Conservation (phyloP, 2,888 invertebrate species). For the Scaptomyza polygonia region DNA sequence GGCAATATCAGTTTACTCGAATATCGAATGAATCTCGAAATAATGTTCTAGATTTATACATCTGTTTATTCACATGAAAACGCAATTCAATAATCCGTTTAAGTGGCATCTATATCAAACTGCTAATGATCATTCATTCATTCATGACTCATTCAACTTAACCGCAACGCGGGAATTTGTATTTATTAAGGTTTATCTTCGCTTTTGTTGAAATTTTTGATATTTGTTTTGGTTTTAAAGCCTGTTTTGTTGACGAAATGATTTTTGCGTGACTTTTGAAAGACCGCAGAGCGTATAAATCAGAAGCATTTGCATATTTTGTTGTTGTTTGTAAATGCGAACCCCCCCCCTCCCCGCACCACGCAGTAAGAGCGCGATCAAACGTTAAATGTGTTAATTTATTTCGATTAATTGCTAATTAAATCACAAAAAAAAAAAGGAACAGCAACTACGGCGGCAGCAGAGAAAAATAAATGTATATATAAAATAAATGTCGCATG, state of each 20-base stretch:
- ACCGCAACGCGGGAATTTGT: slow-evolving; percentile 9
- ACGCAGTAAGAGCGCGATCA: slow-evolving; percentile 29
- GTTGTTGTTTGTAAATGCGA: slow-evolving; percentile 32
- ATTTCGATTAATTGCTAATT: slow-evolving; percentile 70
- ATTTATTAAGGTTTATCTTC: slow-evolving; percentile 24
- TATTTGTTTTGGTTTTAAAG: slow-evolving; percentile 26
- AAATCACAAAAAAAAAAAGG: slow-evolving; percentile 30
- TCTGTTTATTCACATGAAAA: slow-evolving; percentile 32
- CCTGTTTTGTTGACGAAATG: slow-evolving; percentile 50
- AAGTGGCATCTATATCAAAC: slow-evolving; percentile 20
- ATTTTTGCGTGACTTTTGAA: slow-evolving; percentile 21
- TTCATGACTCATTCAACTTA: slow-evolving; percentile 46
- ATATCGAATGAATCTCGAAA: no score
- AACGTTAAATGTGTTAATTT: slow-evolving; percentile 60
- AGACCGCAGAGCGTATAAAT: slow-evolving; percentile 28
- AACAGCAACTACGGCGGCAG: neutral
- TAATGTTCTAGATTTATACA: neutral
- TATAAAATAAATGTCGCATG: slow-evolving; percentile 50
- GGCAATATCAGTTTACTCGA: no score
- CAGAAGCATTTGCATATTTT: slow-evolving; percentile 60
- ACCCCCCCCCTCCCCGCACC: no score
- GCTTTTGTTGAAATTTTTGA: neutral
- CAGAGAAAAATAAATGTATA: slow-evolving; percentile 14
- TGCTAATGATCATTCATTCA: neutral
- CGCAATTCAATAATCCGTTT: slow-evolving; percentile 17